phyloP scores from a whole-genome alignment of 2,113 vertebrate species.

The Lasiurus cinereus region DNA sequence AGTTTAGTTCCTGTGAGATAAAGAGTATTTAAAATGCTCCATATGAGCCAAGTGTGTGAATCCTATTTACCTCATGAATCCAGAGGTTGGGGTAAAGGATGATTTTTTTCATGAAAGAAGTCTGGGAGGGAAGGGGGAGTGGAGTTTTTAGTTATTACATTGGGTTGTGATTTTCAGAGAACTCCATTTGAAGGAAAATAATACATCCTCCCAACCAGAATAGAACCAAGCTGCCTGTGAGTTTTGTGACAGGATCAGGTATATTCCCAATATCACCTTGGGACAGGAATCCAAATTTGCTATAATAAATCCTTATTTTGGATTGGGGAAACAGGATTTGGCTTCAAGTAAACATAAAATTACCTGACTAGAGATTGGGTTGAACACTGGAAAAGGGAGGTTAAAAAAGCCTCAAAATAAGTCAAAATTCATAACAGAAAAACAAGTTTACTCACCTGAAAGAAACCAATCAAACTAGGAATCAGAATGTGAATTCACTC shows the following conservation, averaged over 20 bases:
- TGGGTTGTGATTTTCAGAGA: slow-evolving; percentile 22
- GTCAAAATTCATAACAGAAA: neutral
- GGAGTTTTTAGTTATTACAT: neutral
- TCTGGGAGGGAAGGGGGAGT: neutral
- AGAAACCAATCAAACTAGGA: neutral
- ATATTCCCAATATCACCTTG: neutral
- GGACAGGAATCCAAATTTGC: neutral
- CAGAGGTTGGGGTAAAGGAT: neutral
- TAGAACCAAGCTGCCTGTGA: neutral
- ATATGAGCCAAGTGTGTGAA: neutral
- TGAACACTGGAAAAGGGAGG: neutral
- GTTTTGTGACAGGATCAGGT: neutral
- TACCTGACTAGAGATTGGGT: neutral
- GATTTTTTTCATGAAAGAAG: neutral
- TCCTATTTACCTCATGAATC: neutral
- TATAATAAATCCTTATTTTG: neutral
- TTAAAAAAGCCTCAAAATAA: neutral
- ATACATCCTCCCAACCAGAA: neutral
- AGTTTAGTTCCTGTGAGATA: neutral
- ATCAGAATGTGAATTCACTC: neutral
- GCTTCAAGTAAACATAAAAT: neutral
- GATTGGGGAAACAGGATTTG: neutral
- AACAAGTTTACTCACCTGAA: neutral
- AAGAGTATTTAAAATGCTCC: neutral
- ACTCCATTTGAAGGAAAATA: slow-evolving; percentile 27